Conservation (phyloP, 2,797 vertebrate genomes). For the Botia kubotai region DNA sequence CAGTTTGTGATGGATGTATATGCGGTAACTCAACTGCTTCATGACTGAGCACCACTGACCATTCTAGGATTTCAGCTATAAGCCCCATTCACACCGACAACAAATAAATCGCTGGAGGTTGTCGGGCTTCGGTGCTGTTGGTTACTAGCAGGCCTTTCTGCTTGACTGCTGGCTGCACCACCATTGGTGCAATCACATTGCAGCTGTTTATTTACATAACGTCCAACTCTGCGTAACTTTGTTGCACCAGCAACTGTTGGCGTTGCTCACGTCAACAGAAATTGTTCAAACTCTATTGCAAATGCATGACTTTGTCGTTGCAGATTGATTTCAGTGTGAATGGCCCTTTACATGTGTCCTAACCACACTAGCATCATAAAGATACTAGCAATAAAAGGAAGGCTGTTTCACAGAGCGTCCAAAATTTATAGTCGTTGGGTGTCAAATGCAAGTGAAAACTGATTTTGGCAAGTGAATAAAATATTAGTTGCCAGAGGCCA, state of each 20-base stretch:
- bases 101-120: background rate
- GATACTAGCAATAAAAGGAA: background rate
- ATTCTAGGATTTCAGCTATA: slow-evolving; percentile 1
- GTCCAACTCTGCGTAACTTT: background rate
- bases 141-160: background rate
- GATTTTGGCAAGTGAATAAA: background rate
- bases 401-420: background rate
- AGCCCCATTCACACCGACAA: slow-evolving; percentile 2
- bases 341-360: background rate
- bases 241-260: background rate
- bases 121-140: background rate
- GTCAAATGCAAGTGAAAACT: background rate
- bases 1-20: slow-evolving; percentile 29
- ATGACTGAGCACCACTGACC: background rate
- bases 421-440: background rate
- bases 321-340: background rate
- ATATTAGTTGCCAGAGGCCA: background rate
- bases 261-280: background rate
- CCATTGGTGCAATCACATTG: background rate
- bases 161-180: background rate
- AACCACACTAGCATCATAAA: background rate
- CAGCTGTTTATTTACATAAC: background rate
- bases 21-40: slow-evolving; percentile 7
- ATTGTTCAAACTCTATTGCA: background rate
- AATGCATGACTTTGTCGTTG: background rate